Conservation (phyloP, 2,113 vertebrate species). For the Tupaia tana region DNA sequence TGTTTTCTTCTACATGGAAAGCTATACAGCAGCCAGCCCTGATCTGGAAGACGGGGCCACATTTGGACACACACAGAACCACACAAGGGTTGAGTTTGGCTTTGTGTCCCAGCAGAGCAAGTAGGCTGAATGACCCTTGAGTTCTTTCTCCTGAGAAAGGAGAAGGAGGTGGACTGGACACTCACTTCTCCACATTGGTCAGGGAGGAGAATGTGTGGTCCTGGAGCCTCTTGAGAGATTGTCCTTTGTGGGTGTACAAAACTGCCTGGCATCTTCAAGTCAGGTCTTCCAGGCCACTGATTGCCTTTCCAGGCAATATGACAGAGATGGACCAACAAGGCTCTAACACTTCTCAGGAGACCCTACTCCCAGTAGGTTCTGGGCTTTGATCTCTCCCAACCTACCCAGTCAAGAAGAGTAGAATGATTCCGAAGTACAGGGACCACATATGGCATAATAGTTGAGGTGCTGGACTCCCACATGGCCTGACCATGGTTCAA, state of each 20-base stretch:
- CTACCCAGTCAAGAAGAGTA: background rate
- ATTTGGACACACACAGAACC: background rate
- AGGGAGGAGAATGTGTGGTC: background rate
- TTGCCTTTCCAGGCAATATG: background rate
- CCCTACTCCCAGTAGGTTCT: background rate
- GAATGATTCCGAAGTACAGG: background rate
- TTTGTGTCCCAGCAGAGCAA: background rate
- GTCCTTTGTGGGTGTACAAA: background rate
- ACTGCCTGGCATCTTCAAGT: background rate
- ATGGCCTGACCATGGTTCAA: too few relatives aligned
- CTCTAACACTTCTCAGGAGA: background rate
- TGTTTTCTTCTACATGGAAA: background rate
- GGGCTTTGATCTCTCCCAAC: constrained; percentile 42
- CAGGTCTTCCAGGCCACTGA: background rate
- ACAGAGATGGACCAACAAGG: background rate
- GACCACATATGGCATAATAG: background rate
- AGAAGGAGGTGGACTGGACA: background rate
- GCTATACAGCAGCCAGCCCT: background rate
- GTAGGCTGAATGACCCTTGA: background rate
- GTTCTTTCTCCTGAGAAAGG: background rate
- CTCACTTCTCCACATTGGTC: too few relatives aligned
- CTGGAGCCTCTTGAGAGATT: background rate
- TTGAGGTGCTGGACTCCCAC: too few relatives aligned
- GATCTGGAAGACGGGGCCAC: background rate
- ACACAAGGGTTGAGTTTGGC: background rate